Evolutionary conservation across 1,140 invertebrate genomes (phyloP).

Genomic region (Cephus cinctus): DNA sequence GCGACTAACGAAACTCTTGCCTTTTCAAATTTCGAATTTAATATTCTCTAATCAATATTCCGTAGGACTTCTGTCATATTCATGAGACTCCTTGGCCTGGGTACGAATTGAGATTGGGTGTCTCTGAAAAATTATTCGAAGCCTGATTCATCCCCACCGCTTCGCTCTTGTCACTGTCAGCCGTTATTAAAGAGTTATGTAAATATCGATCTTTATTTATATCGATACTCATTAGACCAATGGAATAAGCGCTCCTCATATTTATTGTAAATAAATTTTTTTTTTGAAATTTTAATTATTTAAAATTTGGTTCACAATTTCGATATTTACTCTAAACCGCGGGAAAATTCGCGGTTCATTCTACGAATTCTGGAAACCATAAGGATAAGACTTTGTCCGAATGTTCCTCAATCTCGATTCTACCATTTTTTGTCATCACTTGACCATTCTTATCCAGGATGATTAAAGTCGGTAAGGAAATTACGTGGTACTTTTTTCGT

Average conservation of each 20-base stretch:
- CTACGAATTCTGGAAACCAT: slow-evolving; percentile 16
- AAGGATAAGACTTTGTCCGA: slow-evolving; percentile 11
- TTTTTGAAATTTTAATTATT: too few species aligned
- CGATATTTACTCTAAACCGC: too few species aligned
- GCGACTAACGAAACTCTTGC: background rate
- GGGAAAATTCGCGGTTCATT: background rate
- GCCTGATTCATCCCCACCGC: background rate
- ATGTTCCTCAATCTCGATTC: slow-evolving; percentile 16
- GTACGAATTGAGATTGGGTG: background rate
- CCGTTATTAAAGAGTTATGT: too few species aligned
- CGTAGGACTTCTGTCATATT: background rate
- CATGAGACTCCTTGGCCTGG: slow-evolving; percentile 1
- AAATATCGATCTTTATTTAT: too few species aligned
- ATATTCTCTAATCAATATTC: slow-evolving; percentile 3
- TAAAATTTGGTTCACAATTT: too few species aligned
- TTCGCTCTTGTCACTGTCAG: too few species aligned
- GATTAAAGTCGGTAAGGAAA: slow-evolving; percentile 17
- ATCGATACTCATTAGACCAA: too few species aligned
- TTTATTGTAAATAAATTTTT: too few species aligned
- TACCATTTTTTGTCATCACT: slow-evolving; percentile 15
- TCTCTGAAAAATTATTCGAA: too few species aligned
- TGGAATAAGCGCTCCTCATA: too few species aligned
- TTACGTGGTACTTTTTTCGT: slow-evolving; percentile 20
- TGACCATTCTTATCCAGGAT: slow-evolving; percentile 17
- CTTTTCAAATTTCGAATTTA: slow-evolving; percentile 5